phyloP scores from a whole-genome alignment of 2,113 vertebrate genomes.

The Ammodytes marinus region DNA sequence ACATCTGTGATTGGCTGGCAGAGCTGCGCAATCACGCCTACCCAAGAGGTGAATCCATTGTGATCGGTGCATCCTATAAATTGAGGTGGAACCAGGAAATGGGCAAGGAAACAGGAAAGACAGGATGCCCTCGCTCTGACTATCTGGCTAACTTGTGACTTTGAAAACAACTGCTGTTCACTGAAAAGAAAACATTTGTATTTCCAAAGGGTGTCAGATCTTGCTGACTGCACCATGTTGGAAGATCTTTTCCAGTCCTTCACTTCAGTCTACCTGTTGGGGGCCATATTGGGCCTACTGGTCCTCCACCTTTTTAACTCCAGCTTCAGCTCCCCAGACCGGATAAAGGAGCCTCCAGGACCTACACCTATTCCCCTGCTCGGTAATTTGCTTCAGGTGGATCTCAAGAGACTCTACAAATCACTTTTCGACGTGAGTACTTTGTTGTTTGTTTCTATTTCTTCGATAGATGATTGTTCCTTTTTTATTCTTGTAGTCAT shows the following conservation, averaged over 20 bases:
- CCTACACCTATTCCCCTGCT: conserved; percentile 74
- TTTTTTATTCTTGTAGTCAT: no score
- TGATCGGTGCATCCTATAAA: no score
- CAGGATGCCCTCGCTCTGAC: no score
- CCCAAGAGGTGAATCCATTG: background rate
- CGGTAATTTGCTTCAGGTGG: conserved; percentile 73
- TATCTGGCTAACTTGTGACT: no score
- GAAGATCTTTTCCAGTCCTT: conserved; percentile 30
- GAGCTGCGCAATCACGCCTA: no score
- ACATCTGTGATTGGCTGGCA: background rate
- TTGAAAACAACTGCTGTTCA: background rate
- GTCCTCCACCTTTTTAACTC: conserved; percentile 46
- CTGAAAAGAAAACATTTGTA: no score
- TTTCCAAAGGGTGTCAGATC: background rate
- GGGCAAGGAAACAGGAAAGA: no score
- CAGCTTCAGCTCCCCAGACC: conserved; percentile 14
- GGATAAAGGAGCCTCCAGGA: conserved; percentile 70
- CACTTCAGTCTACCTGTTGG: conserved; percentile 27
- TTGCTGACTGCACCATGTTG: conserved; percentile 14
- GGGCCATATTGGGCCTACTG: conserved; percentile 32
- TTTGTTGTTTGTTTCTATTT: background rate
- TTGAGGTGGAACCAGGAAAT: background rate
- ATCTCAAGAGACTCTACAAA: conserved; percentile 51
- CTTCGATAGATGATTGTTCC: background rate
- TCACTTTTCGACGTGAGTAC: conserved; percentile 58